Base-by-base conservation (phyloP, 2,113 vertebrate genomes). In the Halcyon senegalensis region DNA sequence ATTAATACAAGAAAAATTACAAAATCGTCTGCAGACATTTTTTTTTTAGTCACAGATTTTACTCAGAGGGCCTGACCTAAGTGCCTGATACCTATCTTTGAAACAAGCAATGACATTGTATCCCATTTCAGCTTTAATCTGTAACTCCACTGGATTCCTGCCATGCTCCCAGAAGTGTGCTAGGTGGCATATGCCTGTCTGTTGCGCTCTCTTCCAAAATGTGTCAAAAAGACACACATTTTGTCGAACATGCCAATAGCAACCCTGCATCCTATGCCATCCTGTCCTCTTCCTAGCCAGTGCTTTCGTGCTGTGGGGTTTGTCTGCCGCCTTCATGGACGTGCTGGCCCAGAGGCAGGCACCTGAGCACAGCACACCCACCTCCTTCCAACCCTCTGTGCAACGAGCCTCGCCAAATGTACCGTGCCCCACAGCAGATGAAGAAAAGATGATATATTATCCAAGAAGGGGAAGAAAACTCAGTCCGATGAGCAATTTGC, bases 191-290 rank as follows among this genome's bases (percentile, higher is more conserved):
- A 92, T 93, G 90, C 10, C 2, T 80, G 46, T 86, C 94, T 89
- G 51, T 39, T 87, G 56, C 3, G 1, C 43, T 72, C 2, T 58
- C 69, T 96, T 78, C 48, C 81, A 78, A 94, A 96, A 95, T 60
- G 58, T 96, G 89, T 96, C 91, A 91, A 70, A 93, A 84, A 93
- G 91, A 81, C 73, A 79, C 62, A 59, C 25, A 59, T 78, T 81
- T 87, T 84, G 43, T 39, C 87, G 72, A 93, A 58, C 33, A 35
- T 53, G 85, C 78, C 88, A 90, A 64, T 50, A 86, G 43, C 72
- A 86, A 48, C 58, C 33, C 18, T 5, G 25, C 46, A 43, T 78
- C 56, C 43, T 91, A 9, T 86, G 51, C 77, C 87, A 84, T 51
- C 48, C 35, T 53, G 51, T 75, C 73, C 24, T 94, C 9, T 44